Base-by-base conservation (phyloP, 2,797 vertebrate species). In the Megalops cyprinoides region DNA sequence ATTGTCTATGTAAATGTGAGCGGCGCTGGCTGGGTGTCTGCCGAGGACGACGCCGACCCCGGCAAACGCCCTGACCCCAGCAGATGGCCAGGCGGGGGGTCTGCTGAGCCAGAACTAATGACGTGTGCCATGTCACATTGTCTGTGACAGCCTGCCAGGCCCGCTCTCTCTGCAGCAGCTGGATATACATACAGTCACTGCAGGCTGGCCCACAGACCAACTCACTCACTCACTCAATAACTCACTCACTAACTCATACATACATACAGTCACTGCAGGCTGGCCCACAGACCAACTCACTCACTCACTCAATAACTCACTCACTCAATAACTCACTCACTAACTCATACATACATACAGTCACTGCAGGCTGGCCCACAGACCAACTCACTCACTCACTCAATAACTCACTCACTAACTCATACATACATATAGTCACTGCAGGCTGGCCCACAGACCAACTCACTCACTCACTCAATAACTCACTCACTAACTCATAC, bases 91-190 rank as follows among this genome's bases (percentile, higher is more conserved):
- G 93, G 94, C 95, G 95, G 94, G 93, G 91, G 91, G 91, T 94
- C 95, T 93, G 90, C 90, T 95, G 94, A 96, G 94, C 95, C 95
- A 94, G 94, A 96, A 97, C 95, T 96, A 96, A 96, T 94, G 95
- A 92, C 94, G 94, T 96, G 95, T 96, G 95, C 95, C 95, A 93
- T 93, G 94, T 95, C 95, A 94, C 94, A 95, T 95, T 96, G 95
- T 97, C 94, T 93, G 92, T 92, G 90, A 91, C 85, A 85, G 91
- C 89, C 90, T 90, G 93, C 88, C 82, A 87, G 91, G 46, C 12
- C 25, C 86, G 82, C 86, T 85, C 81, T 88, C 85, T 87, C 82
- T 0, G 48, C 88, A 93, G 91, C 89, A 92, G 89, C 91, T 93
- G 84, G 88, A 89, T 88, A 90, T 87, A 77, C 81, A 23, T n/a